Percentiles rank a stretch among this genome's conserved stretches.
Conservation (phyloP, 1,140 invertebrate genomes). For the Leguminivora glycinivorella region DNA sequence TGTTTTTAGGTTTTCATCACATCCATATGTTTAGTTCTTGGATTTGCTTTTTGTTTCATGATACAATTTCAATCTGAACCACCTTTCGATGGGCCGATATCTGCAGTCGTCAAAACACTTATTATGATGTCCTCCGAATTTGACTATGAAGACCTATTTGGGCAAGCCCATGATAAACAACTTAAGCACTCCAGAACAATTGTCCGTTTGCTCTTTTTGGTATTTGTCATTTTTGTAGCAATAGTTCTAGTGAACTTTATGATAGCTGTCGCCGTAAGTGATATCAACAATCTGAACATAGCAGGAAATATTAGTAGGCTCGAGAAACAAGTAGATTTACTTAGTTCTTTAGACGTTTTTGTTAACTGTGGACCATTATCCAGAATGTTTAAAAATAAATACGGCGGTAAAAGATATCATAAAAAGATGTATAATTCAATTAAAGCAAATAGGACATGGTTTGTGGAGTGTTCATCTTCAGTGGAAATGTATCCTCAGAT, state of each 20-base stretch:
- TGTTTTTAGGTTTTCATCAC: neutral
- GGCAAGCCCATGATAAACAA: conserved; percentile 8
- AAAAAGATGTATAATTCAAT: conserved; percentile 11
- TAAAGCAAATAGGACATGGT: conserved; percentile 1
- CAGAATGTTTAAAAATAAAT: neutral
- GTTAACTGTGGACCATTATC: conserved; percentile 1
- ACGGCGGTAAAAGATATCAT: neutral
- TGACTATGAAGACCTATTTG: conserved; percentile 5
- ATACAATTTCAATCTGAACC: conserved; percentile 11
- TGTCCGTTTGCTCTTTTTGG: neutral
- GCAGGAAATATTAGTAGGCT: neutral
- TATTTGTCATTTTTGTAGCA: conserved; percentile 3
- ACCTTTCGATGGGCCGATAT: neutral
- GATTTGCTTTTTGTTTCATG: conserved; percentile 12
- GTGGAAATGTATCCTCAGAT: neutral
- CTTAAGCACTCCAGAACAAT: neutral
- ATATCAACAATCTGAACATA: neutral
- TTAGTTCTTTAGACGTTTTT: neutral
- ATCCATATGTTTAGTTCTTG: conserved; percentile 2
- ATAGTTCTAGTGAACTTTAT: neutral
- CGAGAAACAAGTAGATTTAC: neutral
- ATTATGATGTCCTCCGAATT: conserved; percentile 3
- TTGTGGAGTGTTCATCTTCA: conserved; percentile 1
- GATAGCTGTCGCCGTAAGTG: neutral
- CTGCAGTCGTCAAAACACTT: conserved; percentile 5